phyloP scores from a whole-genome alignment of 2,888 invertebrate genomes.

The Leistus spinibarbis region DNA sequence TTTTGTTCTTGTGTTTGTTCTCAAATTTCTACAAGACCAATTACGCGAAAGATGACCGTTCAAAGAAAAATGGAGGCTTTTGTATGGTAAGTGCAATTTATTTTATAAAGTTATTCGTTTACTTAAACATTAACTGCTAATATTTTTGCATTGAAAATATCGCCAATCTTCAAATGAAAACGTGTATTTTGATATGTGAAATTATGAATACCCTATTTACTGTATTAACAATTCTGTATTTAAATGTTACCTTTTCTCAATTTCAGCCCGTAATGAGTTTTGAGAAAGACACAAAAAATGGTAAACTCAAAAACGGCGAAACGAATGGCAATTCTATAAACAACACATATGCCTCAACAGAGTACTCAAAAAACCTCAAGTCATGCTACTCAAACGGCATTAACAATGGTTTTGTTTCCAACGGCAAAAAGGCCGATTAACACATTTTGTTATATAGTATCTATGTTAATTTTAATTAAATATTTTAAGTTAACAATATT shows the following conservation, averaged over 20 bases:
- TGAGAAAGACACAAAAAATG: constrained; percentile 32
- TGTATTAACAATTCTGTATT: too few relatives aligned
- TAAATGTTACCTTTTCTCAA: too few relatives aligned
- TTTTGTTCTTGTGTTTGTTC: constrained; percentile 93
- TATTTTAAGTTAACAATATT: neutral
- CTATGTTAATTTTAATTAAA: neutral
- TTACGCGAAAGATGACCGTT: constrained; percentile 62
- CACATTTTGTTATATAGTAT: neutral
- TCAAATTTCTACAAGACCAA: constrained; percentile 91
- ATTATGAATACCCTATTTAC: too few relatives aligned
- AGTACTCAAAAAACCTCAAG: constrained; percentile 63
- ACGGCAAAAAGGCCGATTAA: constrained; percentile 46
- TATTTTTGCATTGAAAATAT: too few relatives aligned
- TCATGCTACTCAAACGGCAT: constrained; percentile 68
- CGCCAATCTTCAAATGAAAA: too few relatives aligned
- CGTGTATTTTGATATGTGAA: neutral
- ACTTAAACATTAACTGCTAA: too few relatives aligned
- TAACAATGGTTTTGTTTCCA: constrained; percentile 65
- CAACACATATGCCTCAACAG: constrained; percentile 60
- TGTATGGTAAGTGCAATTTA: constrained; percentile 71
- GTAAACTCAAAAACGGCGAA: constrained; percentile 58
- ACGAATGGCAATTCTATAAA: constrained; percentile 52
- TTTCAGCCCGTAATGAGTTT: constrained; percentile 26
- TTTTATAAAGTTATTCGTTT: too few relatives aligned
- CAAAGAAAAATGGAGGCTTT: constrained; percentile 56